Percentiles rank a stretch among this genome's conserved stretches.
phyloP scores from a whole-genome alignment of 1,140 invertebrate species.

The Orius laevigatus region DNA sequence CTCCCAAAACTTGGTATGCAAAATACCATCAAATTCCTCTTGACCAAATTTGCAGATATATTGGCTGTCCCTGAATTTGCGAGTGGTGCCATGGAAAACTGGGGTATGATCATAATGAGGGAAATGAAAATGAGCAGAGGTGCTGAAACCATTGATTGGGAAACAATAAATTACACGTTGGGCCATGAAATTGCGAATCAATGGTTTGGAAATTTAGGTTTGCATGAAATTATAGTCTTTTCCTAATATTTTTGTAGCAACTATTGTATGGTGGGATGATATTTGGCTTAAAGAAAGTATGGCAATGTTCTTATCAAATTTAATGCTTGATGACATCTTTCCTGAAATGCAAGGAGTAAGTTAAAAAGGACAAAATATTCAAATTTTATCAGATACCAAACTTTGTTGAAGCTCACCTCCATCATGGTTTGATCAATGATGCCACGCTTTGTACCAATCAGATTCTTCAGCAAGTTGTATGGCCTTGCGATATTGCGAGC shows the following conservation, averaged over 20 bases:
- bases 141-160: background rate
- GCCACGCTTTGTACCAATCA: too few relatives aligned
- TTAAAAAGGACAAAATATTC: too few relatives aligned
- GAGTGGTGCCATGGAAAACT: constrained; percentile 53
- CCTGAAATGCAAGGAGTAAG: constrained; percentile 6
- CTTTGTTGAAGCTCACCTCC: too few relatives aligned
- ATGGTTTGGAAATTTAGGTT: background rate
- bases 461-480: too few relatives aligned
- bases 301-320: constrained; percentile 1
- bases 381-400: too few relatives aligned
- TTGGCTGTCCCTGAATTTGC: constrained; percentile 52
- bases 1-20: constrained; percentile 30
- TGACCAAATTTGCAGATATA: constrained; percentile 33
- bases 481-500: too few relatives aligned
- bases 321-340: background rate
- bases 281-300: constrained; percentile 6
- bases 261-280: constrained; percentile 4
- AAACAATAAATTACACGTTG: constrained; percentile 3
- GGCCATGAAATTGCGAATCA: background rate
- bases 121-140: background rate
- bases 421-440: too few relatives aligned
- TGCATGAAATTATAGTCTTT: background rate
- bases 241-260: background rate
- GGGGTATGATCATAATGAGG: constrained; percentile 28
- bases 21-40: background rate